Evolutionary conservation across 92 coral and sea anemone species (phyloP), one percentile per base, ranked within the genome.

Genomic region (Phymanthus crucifer): DNA sequence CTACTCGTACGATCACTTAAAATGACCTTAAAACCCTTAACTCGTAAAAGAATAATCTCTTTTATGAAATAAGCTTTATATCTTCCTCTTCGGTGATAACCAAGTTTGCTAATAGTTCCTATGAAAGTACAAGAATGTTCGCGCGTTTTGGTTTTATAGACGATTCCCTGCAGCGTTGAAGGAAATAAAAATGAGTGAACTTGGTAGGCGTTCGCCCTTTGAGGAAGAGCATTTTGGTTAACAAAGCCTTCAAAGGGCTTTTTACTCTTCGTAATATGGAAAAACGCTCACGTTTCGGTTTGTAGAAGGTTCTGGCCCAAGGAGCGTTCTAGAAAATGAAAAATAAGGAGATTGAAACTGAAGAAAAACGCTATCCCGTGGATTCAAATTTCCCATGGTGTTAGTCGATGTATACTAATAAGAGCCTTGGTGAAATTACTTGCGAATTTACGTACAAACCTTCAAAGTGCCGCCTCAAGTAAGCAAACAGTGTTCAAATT

Each of bases 401-500:
- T 21, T 1, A 21, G 16, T 29, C 14, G n/a, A 54, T 61, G 68
- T 24, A 29, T 27, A 29, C 29, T 72, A 38, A 26, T n/a, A 75
- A 54, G 40, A n/a, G 64, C n/a, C n/a, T 38, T 38, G 18, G 29
- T 37, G 34, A 64, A 38, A 33, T 36, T 69, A 23, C 32, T 38
- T 64, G 11, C 66, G 35, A 11, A 38, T 77, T 36, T 61, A 6
- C 68, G 40, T 48, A 37, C 26, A 14, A 64, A 23, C 34, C 32
- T 38, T 23, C 67, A 65, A 77, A 34, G 40, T 32, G 72, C 81
- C 81, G 81, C 21, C 79, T 6, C 11, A 61, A 12, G 17, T 38
- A 32, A 33, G 81, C 68, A 65, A 77, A 77, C 24, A 64, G 26
- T 29, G 45, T 5, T 61, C 58, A 21, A 21, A 31, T 61, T 35